Percentiles rank a stretch among this genome's conserved stretches.
These are phyloP conservation scores for Hedya salicella DNA, from an alignment of 2,888 invertebrate genomes.

Conservation along the genomic window DNA sequence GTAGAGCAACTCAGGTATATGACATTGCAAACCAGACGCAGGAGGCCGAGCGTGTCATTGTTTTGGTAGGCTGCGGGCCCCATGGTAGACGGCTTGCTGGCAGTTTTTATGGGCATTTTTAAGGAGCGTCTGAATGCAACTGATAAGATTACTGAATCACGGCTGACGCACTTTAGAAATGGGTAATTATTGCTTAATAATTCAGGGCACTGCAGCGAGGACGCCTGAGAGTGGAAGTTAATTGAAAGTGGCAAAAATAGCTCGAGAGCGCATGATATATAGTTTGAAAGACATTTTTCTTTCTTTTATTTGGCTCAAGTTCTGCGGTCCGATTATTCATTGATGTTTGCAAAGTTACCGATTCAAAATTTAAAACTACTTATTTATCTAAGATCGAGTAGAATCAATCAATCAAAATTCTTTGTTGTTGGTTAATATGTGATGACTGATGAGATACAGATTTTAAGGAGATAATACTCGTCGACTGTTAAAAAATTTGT, in stretches of 20 bases:
- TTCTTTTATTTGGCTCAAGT: no score
- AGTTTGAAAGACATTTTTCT: no score
- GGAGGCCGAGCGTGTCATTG: not conserved
- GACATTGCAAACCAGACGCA: not conserved
- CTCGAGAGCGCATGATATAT: no score
- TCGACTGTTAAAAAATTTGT: no score
- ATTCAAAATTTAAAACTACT: no score
- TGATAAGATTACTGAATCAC: not conserved
- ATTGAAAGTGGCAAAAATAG: not conserved
- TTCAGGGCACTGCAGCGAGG: not conserved
- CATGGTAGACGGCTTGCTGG: not conserved
- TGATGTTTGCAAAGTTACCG: no score
- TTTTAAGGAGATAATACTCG: no score
- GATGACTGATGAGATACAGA: no score
- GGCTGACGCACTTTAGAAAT: not conserved
- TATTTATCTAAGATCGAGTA: no score
- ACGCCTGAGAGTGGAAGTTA: not conserved
- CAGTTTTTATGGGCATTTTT: not conserved
- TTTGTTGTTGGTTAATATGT: no score
- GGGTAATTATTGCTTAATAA: not conserved
- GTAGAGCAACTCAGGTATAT: not conserved
- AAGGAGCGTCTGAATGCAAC: not conserved
- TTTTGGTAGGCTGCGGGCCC: not conserved
- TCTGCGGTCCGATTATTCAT: no score
- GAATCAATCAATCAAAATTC: no score